Base-by-base conservation (phyloP, 1,140 invertebrate species). In the Papilio machaon region DNA sequence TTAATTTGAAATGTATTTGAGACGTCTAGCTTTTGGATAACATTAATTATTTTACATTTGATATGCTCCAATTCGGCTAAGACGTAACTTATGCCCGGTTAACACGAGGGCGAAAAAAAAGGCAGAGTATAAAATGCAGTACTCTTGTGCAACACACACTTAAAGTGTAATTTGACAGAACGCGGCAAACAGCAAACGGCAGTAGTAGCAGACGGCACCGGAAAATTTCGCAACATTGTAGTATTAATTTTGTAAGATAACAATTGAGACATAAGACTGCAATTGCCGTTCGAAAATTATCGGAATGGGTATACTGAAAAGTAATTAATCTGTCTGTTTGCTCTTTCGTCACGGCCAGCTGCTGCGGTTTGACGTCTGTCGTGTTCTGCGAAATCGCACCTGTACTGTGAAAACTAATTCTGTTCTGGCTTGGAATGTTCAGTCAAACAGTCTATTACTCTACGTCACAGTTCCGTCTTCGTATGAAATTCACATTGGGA, bases 31-130 rank as follows among this genome's bases (percentile, higher is more conserved):
- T 70, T 70, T 70, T 70, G 23, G 13, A 70, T 11, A 70, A 70
- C 64, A 70, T 70, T 70, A 70, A 70, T 70, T 70, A 70, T 38
- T 70, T 70, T 30, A 70, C 30, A 70, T 70, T 70, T 70, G 64
- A 70, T 70, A 70, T 30, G 64, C 64, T 70, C 64, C 64, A 70
- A 70, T 35, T 70, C 38, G 64, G 30, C 64, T 11, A 70, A 70
- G 64, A 70, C 64, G 11, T 70, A 70, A 70, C 64, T 35, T 35
- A 70, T 58, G 54, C 54, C 2, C 1, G 54, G 7, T 58, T 58
- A 1, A 19, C 54, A 58, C 17, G 17, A 19, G n/a, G 54, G 17
- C 4, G 7, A 58, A 8, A 58, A 58, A 6, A 19, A n/a, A 58
- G 8, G n/a, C 54, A 58, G 54, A 52, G 49, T 52, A 52, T 2